Evolutionary conservation across 2,797 vertebrate genomes (phyloP).

Genomic region (Spinus olivaceus): DNA sequence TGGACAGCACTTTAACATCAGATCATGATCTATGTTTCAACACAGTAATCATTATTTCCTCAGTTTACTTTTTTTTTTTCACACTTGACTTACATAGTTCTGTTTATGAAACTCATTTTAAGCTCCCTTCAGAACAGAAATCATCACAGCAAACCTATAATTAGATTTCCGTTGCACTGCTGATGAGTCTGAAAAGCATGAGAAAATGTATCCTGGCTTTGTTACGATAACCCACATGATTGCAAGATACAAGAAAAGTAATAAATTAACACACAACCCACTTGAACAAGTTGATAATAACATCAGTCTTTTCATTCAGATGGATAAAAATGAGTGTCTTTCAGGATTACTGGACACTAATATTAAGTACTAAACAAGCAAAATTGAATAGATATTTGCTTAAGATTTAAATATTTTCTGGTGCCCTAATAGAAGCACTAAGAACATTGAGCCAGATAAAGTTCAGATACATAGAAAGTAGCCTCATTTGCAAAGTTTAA

Average conservation of each 20-base stretch:
- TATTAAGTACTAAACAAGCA: neutral
- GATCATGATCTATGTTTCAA: neutral
- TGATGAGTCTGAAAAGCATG: conserved; percentile 18
- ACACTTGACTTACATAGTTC: neutral
- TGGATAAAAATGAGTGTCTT: neutral
- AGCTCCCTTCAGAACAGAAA: conserved; percentile 10
- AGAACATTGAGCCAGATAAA: neutral
- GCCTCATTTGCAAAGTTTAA: neutral
- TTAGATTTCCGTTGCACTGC: conserved; percentile 42
- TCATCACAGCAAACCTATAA: conserved; percentile 29
- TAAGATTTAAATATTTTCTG: neutral
- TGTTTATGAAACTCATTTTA: neutral
- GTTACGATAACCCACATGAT: neutral
- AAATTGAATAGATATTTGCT: neutral
- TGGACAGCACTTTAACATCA: neutral
- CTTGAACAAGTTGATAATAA: neutral
- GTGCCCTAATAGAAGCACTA: neutral
- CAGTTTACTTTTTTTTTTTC: neutral
- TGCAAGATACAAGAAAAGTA: neutral
- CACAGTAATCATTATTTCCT: neutral
- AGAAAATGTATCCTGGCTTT: conserved; percentile 31
- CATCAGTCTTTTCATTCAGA: neutral
- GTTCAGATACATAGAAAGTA: neutral
- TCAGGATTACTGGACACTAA: neutral
- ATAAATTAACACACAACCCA: neutral